A percentile compares a stretch with the other conserved stretches of the same genome.
Conservation (phyloP, 2,888 invertebrate genomes). For the Tiliacea aurago region DNA sequence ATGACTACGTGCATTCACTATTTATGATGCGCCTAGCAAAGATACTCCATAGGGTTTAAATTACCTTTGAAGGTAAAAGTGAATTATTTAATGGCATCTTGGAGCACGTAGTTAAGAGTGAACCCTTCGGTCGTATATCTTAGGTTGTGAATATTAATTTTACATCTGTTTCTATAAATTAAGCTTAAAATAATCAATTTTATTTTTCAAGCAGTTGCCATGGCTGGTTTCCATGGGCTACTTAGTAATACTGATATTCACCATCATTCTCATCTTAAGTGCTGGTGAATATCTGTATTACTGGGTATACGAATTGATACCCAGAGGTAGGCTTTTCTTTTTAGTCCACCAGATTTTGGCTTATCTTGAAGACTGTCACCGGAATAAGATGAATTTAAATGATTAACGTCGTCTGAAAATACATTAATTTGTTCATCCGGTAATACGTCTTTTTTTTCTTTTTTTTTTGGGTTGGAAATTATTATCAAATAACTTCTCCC, state of each 20-base stretch:
- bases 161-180: too few species aligned
- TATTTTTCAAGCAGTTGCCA: neutral
- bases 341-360: neutral
- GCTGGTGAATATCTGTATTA: neutral
- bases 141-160: neutral
- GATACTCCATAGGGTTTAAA: conserved; percentile 25
- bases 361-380: neutral
- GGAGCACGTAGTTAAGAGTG: neutral
- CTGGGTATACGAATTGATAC: neutral
- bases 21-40: conserved; percentile 27
- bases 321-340: neutral
- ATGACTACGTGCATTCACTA: conserved; percentile 34
- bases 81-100: conserved; percentile 8
- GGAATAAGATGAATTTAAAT: neutral
- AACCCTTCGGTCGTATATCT: neutral
- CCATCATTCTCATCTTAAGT: neutral
- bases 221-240: neutral
- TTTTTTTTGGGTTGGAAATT: too few species aligned
- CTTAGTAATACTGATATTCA: neutral
- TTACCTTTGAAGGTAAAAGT: conserved; percentile 25
- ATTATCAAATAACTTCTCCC: too few species aligned
- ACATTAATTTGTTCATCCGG: neutral
- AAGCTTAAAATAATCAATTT: too few species aligned
- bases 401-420: neutral
- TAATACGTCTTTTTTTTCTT: too few species aligned